Evolutionary conservation across 2,113 vertebrate genomes (phyloP).

Genomic region (Sphaerodactylus townsendi): DNA sequence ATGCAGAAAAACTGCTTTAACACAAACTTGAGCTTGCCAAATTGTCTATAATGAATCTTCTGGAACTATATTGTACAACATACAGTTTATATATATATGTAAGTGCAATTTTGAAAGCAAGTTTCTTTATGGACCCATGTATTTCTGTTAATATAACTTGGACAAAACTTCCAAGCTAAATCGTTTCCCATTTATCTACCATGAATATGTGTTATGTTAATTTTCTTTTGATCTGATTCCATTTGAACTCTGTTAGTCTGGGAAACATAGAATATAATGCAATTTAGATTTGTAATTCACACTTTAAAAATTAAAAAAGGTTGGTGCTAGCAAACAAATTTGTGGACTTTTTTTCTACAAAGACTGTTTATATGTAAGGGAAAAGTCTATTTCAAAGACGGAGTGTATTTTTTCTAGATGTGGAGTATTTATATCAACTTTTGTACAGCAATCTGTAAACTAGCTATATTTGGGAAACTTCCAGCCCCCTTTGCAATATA

Average conservation of each 20-base stretch:
- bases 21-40: slow-evolving; percentile 50
- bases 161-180: slow-evolving; percentile 25
- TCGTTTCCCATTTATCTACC: slow-evolving; percentile 2
- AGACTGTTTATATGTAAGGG: slow-evolving; percentile 85
- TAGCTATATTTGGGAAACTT: slow-evolving; percentile 81
- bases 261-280: slow-evolving; percentile 19
- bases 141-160: slow-evolving; percentile 23
- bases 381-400: slow-evolving; percentile 85
- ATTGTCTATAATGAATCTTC: slow-evolving; percentile 33
- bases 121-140: slow-evolving; percentile 28
- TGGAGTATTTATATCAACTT: slow-evolving; percentile 94
- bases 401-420: slow-evolving; percentile 93
- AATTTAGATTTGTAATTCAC: slow-evolving; percentile 47
- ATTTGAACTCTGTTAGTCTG: slow-evolving; percentile 21
- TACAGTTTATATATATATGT: slow-evolving; percentile 27
- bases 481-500: slow-evolving; percentile 67
- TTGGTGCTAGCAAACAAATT: slow-evolving; percentile 79
- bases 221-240: slow-evolving; percentile 9
- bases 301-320: slow-evolving; percentile 26
- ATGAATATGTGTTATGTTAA: slow-evolving; percentile 5
- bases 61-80: slow-evolving; percentile 25
- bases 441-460: slow-evolving; percentile 88
- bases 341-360: slow-evolving; percentile 73
- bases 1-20: slow-evolving; percentile 51
- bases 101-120: slow-evolving; percentile 48